Base-by-base conservation (phyloP, 2,797 vertebrate genomes). In the Sebastes minor region DNA sequence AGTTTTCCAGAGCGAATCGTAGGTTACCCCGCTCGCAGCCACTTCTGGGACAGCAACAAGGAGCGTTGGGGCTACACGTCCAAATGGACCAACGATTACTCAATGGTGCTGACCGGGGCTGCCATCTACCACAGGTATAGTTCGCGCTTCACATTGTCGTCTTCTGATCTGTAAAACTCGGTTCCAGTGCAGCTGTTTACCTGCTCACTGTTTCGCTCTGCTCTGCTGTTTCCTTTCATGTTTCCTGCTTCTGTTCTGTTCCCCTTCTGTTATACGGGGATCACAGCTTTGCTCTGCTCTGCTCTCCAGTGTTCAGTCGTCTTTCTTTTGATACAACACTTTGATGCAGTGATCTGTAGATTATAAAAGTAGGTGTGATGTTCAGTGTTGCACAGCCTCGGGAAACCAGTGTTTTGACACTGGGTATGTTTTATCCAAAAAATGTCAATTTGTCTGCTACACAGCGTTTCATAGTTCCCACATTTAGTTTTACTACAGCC, bases 51-150 rank as follows among this genome's bases (percentile, higher is more conserved):
- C 92, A 96, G 96, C 93, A 97, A 97, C 90, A 99, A 99, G 88
- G 97, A 99, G 92, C 96, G 98, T 5, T 99, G 99, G 99, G 98
- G 98, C 59, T 99, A 99, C 94, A 99, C 99, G 0, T 99, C 99
- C 82, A 99, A 99, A 79, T 99, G 99, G 99, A 99, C 98, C 73
- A 99, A 99, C 49, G 99, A 99, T 89, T 99, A 99, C 90, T 99
- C 99, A 38, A 99, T 99, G 99, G 98, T 99, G 91, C 96, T 94
- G 87, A 94, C 93, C 0, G 93, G 91, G 2, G 91, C 92, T 5
- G 93, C 92, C 95, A 97, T 99, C 94, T 99, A 99, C 94, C 98
- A 99, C 97, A 98, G 97, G 99, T 99, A 72, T 42, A 1, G 5
- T 0, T 0, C 13, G 9, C 33, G 5, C 69, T 20, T 42, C 11